These are phyloP conservation scores for Microcebus griseorufus DNA, from an alignment of 2,113 vertebrate genomes.

Conservation along the genomic window DNA sequence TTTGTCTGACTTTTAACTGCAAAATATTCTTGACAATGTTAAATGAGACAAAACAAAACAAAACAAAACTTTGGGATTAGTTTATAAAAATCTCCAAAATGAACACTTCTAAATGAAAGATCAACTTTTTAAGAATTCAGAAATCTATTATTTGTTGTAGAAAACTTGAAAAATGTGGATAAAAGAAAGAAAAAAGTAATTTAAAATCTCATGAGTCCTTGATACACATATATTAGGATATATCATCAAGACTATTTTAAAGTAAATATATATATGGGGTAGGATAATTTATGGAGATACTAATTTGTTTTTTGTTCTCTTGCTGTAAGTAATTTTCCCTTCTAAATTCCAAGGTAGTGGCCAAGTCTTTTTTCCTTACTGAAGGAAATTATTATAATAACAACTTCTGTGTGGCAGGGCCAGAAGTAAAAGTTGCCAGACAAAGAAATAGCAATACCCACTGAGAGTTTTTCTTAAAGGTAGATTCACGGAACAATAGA, in stretches of 20 bases:
- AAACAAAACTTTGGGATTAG: neutral
- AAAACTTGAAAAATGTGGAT: constrained; percentile 44
- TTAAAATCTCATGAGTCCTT: neutral
- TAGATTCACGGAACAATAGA: neutral
- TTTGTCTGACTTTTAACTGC: neutral
- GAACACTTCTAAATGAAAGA: constrained; percentile 32
- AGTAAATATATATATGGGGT: neutral
- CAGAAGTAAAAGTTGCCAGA: constrained; percentile 42
- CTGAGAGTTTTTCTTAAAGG: constrained; percentile 19
- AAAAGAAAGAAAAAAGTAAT: neutral
- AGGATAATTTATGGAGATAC: constrained; percentile 38
- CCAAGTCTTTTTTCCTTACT: constrained; percentile 24
- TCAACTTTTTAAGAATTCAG: neutral
- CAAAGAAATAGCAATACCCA: neutral
- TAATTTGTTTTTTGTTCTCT: constrained; percentile 56
- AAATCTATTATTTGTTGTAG: neutral
- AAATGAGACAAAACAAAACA: neutral
- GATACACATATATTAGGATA: neutral
- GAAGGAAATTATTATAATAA: constrained; percentile 39
- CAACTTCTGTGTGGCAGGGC: neutral
- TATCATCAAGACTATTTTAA: neutral
- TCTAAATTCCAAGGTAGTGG: constrained; percentile 18
- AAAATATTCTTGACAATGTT: constrained; percentile 20
- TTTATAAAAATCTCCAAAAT: constrained; percentile 6
- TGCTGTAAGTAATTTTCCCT: constrained; percentile 18